phyloP scores from a whole-genome alignment of 2,888 invertebrate species.

The Ichneumon xanthorius region DNA sequence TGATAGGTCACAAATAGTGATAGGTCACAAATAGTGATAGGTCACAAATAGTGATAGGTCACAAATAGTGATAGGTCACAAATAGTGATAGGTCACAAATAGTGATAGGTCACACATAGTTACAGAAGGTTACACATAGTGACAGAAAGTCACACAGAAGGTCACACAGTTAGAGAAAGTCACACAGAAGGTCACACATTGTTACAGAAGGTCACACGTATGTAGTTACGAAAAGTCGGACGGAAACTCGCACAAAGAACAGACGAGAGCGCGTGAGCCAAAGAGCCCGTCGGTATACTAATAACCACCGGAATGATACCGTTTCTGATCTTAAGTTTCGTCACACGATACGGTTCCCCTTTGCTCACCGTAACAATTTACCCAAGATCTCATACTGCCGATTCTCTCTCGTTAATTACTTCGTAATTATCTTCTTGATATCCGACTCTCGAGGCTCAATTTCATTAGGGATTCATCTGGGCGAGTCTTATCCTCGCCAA shows the following conservation, averaged over 20 bases:
- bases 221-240: neutral
- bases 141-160: no score
- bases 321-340: neutral
- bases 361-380: slow-evolving; percentile 39
- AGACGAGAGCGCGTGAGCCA: neutral
- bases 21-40: no score
- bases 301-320: slow-evolving; percentile 30
- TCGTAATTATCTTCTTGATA: slow-evolving; percentile 65
- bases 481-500: slow-evolving; percentile 64
- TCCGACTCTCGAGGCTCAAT: slow-evolving; percentile 64
- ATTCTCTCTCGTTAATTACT: slow-evolving; percentile 64
- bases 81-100: no score
- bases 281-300: neutral
- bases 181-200: no score
- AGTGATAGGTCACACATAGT: no score
- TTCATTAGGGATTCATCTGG: slow-evolving; percentile 63
- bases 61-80: no score
- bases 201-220: neutral
- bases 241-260: neutral
- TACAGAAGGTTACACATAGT: no score
- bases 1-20: no score
- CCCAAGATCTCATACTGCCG: slow-evolving; percentile 44
- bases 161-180: no score
- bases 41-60: no score
- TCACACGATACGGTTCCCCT: neutral